Conservation (phyloP, 1,140 invertebrate species). For the Stenopsyche tienmushanensis region DNA sequence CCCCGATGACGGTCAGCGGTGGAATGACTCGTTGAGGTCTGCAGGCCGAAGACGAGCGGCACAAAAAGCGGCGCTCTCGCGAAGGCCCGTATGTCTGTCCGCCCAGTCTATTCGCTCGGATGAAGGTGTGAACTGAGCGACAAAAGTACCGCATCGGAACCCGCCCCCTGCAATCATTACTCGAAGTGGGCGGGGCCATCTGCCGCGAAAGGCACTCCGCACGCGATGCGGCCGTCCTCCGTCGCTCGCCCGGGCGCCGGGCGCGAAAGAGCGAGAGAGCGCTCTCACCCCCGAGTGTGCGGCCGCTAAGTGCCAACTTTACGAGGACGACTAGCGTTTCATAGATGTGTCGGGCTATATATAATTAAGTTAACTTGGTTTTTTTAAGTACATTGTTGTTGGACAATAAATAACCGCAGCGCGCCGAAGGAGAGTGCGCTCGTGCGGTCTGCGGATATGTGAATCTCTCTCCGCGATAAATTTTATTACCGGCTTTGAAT, state of each 20-base stretch:
- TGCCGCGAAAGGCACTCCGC: slow-evolving; percentile 7
- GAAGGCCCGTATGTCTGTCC: too few species aligned
- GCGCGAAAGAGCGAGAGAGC: neutral
- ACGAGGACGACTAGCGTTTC: neutral
- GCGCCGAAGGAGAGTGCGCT: slow-evolving; percentile 20
- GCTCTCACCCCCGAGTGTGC: neutral
- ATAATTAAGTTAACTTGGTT: slow-evolving; percentile 41
- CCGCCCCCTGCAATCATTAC: slow-evolving; percentile 28
- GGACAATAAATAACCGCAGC: slow-evolving; percentile 41
- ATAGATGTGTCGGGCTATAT: slow-evolving; percentile 32
- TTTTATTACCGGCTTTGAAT: too few species aligned
- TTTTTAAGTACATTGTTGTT: slow-evolving; percentile 41
- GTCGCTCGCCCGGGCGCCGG: neutral
- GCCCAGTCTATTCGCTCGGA: slow-evolving; percentile 29
- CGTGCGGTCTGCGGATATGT: slow-evolving; percentile 18
- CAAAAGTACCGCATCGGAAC: neutral
- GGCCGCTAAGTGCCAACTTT: neutral
- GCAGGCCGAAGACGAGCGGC: neutral
- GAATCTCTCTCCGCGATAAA: neutral
- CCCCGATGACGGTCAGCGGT: slow-evolving; percentile 30
- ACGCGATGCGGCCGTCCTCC: slow-evolving; percentile 2
- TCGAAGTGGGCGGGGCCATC: slow-evolving; percentile 18
- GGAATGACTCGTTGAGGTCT: slow-evolving; percentile 30
- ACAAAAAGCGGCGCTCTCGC: slow-evolving; percentile 1
- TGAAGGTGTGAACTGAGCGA: slow-evolving; percentile 38